Percentiles rank a stretch among this genome's conserved stretches.
Evolutionary conservation across 2,113 vertebrate species (phyloP).

Genomic region (Scartelaos histophorus): DNA sequence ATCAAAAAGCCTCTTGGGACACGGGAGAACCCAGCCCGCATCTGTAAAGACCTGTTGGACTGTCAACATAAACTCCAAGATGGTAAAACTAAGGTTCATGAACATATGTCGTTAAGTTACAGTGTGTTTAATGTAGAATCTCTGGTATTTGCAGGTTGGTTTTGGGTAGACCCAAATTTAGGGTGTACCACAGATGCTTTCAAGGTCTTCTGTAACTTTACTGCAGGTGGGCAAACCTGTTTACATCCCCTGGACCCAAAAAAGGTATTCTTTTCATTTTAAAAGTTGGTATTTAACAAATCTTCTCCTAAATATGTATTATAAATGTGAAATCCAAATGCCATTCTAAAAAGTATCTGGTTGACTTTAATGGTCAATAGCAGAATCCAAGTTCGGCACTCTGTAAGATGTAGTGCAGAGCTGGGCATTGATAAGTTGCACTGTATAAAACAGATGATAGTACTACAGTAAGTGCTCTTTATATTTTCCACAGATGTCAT

Average conservation of each 20-base stretch:
- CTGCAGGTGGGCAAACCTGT: constrained; percentile 95
- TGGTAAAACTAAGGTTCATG: constrained; percentile 75
- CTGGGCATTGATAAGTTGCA: not conserved
- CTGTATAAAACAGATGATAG: not conserved
- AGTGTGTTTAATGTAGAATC: not conserved
- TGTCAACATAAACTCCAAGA: constrained; percentile 86
- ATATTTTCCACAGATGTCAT: constrained; percentile 80
- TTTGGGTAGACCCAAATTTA: constrained; percentile 97
- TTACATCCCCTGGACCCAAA: constrained; percentile 84
- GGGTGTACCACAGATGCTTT: constrained; percentile 95
- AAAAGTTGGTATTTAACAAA: not conserved
- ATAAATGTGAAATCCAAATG: too few species aligned
- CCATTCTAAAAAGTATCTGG: not conserved
- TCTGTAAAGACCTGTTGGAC: constrained; percentile 92
- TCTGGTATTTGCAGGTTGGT: constrained; percentile 80
- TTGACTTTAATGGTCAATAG: not conserved
- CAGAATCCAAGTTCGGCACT: not conserved
- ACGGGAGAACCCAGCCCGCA: constrained; percentile 89
- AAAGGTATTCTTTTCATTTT: constrained; percentile 77
- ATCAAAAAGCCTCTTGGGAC: constrained; percentile 92
- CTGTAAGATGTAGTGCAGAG: not conserved
- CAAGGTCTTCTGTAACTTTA: constrained; percentile 97
- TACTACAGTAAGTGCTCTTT: not conserved
- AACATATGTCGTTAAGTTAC: not conserved
- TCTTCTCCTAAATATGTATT: not conserved